These are phyloP conservation scores for Eublepharis macularius DNA, from an alignment of 2,113 vertebrate genomes.

Conservation along the genomic window DNA sequence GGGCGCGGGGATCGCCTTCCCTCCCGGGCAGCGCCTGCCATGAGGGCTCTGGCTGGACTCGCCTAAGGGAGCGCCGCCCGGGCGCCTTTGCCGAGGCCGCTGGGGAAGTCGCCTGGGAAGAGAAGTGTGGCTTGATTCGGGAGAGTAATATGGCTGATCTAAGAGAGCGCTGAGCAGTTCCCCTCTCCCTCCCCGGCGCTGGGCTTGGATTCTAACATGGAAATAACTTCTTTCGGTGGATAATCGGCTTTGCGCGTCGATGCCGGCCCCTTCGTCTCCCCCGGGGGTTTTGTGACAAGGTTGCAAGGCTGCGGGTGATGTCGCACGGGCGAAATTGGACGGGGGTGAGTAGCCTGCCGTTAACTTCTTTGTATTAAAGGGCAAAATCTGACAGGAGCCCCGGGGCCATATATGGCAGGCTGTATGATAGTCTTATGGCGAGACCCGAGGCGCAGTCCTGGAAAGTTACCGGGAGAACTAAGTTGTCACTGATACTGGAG, in stretches of 20 bases:
- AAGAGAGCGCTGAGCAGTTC: constrained; percentile 39
- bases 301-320: constrained; percentile 52
- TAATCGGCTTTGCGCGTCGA: constrained; percentile 21
- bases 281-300: constrained; percentile 49
- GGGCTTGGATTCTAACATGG: constrained; percentile 41
- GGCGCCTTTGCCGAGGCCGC: constrained; percentile 25
- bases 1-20: constrained; percentile 37
- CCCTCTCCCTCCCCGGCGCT: constrained; percentile 13
- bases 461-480: constrained; percentile 45
- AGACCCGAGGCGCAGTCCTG: neutral
- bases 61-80: neutral
- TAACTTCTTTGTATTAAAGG: constrained; percentile 64
- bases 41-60: constrained; percentile 5
- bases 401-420: neutral
- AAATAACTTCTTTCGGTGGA: constrained; percentile 59
- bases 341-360: constrained; percentile 57
- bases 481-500: constrained; percentile 11
- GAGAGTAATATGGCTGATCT: constrained; percentile 47
- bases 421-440: neutral
- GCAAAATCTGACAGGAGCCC: constrained; percentile 51
- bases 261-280: constrained; percentile 53
- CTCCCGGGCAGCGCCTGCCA: constrained; percentile 22
- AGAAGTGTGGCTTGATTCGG: neutral
- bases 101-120: constrained; percentile 42
- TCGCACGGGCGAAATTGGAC: constrained; percentile 34